Percentiles rank a stretch among this genome's conserved stretches.
Conservation (phyloP, 2,113 vertebrate genomes). For the Oplegnathus fasciatus region DNA sequence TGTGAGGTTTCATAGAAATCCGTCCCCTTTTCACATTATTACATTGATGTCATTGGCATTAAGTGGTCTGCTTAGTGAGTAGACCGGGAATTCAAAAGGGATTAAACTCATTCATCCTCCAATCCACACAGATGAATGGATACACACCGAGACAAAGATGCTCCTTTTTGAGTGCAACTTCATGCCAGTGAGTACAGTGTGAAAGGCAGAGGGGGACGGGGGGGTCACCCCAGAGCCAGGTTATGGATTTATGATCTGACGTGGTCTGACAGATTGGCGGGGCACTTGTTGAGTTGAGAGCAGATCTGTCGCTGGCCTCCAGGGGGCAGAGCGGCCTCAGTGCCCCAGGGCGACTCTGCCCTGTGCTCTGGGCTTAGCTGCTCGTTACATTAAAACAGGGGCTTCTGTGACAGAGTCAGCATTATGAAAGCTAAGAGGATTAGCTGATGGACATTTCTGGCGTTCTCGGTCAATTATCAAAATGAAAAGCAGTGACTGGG, state of each 20-base stretch:
- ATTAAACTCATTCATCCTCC: slow-evolving; percentile 79
- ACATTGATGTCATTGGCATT: slow-evolving; percentile 74
- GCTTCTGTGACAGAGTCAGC: slow-evolving; percentile 85
- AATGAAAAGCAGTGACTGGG: slow-evolving; percentile 83
- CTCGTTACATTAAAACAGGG: slow-evolving; percentile 85
- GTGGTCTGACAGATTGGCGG: slow-evolving; percentile 40
- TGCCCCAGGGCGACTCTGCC: slow-evolving; percentile 30
- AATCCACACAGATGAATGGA: slow-evolving; percentile 65
- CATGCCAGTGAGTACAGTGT: slow-evolving; percentile 13
- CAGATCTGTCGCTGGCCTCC: slow-evolving; percentile 60
- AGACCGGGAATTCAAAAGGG: slow-evolving; percentile 66
- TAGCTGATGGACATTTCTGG: slow-evolving; percentile 86
- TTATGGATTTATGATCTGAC: slow-evolving; percentile 43
- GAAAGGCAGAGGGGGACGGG: background rate
- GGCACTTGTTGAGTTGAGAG: slow-evolving; percentile 63
- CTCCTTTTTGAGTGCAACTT: slow-evolving; percentile 13
- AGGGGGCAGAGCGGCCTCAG: slow-evolving; percentile 69
- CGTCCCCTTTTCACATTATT: slow-evolving; percentile 67
- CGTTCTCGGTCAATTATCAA: slow-evolving; percentile 84
- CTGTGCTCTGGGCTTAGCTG: slow-evolving; percentile 76
- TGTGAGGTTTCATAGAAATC: slow-evolving; percentile 67
- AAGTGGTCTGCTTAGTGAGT: slow-evolving; percentile 79
- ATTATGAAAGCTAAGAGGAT: slow-evolving; percentile 88
- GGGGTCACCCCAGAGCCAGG: slow-evolving; percentile 19
- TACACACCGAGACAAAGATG: slow-evolving; percentile 30